phyloP scores from a whole-genome alignment of 2,113 vertebrate species.

The Pseudorhombus dupliciocellatus region DNA sequence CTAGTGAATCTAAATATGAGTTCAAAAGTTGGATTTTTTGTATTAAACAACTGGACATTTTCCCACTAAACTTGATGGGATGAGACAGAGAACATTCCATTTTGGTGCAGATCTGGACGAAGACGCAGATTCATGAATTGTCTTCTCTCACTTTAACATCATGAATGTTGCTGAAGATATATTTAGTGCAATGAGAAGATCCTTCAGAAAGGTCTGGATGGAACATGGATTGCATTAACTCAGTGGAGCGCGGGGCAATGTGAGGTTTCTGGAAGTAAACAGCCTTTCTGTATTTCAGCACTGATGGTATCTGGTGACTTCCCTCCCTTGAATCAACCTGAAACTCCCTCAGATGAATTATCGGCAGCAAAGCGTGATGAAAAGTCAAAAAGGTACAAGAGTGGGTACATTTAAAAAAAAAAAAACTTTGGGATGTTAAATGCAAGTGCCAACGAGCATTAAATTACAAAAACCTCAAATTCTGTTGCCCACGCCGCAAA shows the following conservation, averaged over 20 bases:
- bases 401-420: neutral
- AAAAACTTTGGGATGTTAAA: neutral
- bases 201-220: too few relatives aligned
- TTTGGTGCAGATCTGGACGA: too few relatives aligned
- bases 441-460: neutral
- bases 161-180: too few relatives aligned
- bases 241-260: neutral
- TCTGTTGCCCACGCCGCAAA: neutral
- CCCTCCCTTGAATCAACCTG: too few relatives aligned
- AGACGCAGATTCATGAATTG: too few relatives aligned
- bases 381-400: neutral
- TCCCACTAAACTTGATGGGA: too few relatives aligned
- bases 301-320: neutral
- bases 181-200: too few relatives aligned
- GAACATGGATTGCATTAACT: neutral
- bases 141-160: too few relatives aligned
- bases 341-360: neutral
- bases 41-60: too few relatives aligned
- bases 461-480: constrained; percentile 3
- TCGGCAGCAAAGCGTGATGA: neutral
- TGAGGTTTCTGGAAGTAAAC: neutral
- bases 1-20: too few relatives aligned
- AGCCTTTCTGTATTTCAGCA: neutral
- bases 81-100: too few relatives aligned
- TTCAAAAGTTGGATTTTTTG: too few relatives aligned